Conservation (phyloP, 1,140 invertebrate genomes). For the Saccostrea glomerata region DNA sequence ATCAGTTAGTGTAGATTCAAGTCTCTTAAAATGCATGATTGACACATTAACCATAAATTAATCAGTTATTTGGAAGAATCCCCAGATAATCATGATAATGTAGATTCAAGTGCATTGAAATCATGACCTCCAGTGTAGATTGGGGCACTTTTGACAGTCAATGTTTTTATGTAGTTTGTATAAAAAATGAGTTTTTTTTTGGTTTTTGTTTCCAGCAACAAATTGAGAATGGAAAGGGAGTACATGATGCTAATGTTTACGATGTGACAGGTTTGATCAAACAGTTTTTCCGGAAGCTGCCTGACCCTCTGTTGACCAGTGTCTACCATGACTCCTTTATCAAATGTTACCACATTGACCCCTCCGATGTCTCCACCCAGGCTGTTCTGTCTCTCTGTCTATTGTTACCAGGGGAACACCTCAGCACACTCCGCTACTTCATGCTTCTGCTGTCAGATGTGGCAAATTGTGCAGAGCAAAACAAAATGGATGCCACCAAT, state of each 20-base stretch:
- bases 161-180: too few relatives aligned
- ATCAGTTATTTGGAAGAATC: too few relatives aligned
- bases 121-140: too few relatives aligned
- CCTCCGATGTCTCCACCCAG: conserved; percentile 76
- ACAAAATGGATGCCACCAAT: conserved; percentile 90
- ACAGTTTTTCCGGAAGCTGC: conserved; percentile 88
- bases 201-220: conserved; percentile 69
- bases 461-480: conserved; percentile 83
- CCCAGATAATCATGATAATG: too few relatives aligned
- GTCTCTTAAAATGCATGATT: too few relatives aligned
- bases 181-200: too few relatives aligned
- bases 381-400: conserved; percentile 84
- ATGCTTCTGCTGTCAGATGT: conserved; percentile 85
- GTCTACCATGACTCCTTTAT: conserved; percentile 87
- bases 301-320: conserved; percentile 88
- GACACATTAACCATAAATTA: too few relatives aligned
- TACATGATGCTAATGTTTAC: conserved; percentile 82
- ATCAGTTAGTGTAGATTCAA: too few relatives aligned
- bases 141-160: too few relatives aligned
- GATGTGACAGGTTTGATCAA: conserved; percentile 91
- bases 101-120: too few relatives aligned
- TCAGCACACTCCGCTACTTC: conserved; percentile 85
- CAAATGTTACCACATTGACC: conserved; percentile 80
- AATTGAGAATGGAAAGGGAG: conserved; percentile 72
- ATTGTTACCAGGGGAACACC: conserved; percentile 83